Conservation (phyloP, 2,797 vertebrate genomes). For the Notolepis coatsorum region DNA sequence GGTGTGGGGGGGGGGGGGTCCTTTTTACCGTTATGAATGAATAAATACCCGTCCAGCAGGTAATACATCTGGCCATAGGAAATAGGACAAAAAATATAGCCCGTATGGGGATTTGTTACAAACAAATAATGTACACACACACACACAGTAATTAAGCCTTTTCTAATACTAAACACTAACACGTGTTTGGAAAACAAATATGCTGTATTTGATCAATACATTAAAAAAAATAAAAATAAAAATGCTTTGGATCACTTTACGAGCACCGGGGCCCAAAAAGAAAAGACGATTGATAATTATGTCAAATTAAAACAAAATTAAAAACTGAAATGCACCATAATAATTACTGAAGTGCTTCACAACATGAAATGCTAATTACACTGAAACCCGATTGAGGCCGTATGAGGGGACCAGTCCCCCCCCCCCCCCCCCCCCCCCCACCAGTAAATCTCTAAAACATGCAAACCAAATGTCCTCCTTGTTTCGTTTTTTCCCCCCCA, state of each 20-base stretch:
- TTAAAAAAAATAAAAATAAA: too few species aligned
- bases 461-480: too few species aligned
- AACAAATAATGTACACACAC: constrained; percentile 7
- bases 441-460: too few species aligned
- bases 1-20: too few species aligned
- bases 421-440: too few species aligned
- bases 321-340: constrained; percentile 17
- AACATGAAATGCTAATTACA: constrained; percentile 48
- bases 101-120: constrained; percentile 11
- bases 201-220: too few species aligned
- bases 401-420: too few species aligned
- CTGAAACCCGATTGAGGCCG: too few species aligned
- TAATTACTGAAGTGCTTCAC: constrained; percentile 61
- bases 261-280: constrained; percentile 28
- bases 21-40: neutral
- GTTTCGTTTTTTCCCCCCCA: neutral
- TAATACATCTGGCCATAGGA: constrained; percentile 13
- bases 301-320: too few species aligned
- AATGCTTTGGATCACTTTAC: constrained; percentile 16
- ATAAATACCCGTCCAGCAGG: constrained; percentile 77
- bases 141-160: neutral
- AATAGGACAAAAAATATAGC: constrained; percentile 30
- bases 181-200: too few species aligned
- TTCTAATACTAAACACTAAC: neutral
- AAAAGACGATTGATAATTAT: constrained; percentile 21